Evolutionary conservation across 2,888 invertebrate species (phyloP).

Genomic region (Diaperis boleti): DNA sequence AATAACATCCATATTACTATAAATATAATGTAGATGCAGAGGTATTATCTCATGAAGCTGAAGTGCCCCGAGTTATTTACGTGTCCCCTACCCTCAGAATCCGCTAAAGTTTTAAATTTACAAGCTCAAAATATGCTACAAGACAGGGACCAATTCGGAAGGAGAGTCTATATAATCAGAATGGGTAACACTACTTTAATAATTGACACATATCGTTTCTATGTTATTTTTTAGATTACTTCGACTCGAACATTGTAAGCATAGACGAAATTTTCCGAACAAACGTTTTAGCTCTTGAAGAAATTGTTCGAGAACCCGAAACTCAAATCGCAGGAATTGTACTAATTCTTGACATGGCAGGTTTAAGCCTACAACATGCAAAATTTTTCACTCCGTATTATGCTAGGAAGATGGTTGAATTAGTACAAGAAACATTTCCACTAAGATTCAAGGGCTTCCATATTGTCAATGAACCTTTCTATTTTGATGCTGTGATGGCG

Average conservation of each 20-base stretch:
- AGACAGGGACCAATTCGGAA: slow-evolving; percentile 63
- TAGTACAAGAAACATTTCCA: slow-evolving; percentile 68
- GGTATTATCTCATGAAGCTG: slow-evolving; percentile 66
- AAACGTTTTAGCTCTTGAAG: slow-evolving; percentile 69
- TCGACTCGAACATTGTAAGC: slow-evolving; percentile 65
- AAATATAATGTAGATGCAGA: slow-evolving; percentile 60
- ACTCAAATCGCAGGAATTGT: slow-evolving; percentile 72
- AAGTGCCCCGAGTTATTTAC: slow-evolving; percentile 65
- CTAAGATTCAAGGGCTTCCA: slow-evolving; percentile 67
- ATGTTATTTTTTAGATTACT: slow-evolving; percentile 61
- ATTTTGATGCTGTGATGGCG: slow-evolving; percentile 69
- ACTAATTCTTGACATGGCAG: slow-evolving; percentile 64
- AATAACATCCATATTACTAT: neutral
- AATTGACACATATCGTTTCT: neutral
- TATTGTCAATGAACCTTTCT: slow-evolving; percentile 67
- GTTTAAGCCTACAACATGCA: slow-evolving; percentile 67
- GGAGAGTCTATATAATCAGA: slow-evolving; percentile 65
- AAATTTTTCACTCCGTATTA: slow-evolving; percentile 68
- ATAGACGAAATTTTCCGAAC: slow-evolving; percentile 69
- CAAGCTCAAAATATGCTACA: slow-evolving; percentile 66
- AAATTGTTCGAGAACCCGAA: slow-evolving; percentile 69
- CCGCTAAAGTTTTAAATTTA: slow-evolving; percentile 61
- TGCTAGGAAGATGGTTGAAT: slow-evolving; percentile 64
- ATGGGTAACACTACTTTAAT: slow-evolving; percentile 58
- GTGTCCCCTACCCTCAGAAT: slow-evolving; percentile 63